Conservation (phyloP, 2,797 vertebrate genomes). For the Pantherophis vulpinus region DNA sequence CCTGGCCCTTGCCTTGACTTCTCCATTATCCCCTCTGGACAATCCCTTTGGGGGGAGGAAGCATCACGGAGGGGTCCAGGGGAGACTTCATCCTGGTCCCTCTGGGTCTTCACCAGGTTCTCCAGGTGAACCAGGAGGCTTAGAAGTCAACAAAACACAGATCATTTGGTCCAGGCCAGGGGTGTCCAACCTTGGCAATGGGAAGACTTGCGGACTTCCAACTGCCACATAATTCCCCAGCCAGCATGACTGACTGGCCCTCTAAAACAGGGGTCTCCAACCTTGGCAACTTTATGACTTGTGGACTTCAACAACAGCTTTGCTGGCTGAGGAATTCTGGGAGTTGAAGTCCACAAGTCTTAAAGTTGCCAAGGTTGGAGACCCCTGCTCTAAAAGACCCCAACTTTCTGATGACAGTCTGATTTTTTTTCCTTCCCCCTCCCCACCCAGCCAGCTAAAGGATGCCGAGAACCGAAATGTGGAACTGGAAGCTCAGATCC, state of each 20-base stretch:
- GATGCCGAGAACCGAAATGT: conserved; percentile 72
- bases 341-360: too few relatives aligned
- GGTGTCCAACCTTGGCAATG: neutral
- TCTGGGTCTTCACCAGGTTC: neutral
- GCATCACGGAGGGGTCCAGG: neutral
- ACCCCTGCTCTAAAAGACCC: neutral
- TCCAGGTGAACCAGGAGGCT: neutral
- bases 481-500: conserved; percentile 75
- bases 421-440: neutral
- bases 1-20: neutral
- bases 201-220: neutral
- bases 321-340: too few relatives aligned
- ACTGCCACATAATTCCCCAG: too few relatives aligned
- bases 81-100: neutral
- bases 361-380: too few relatives aligned
- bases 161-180: neutral
- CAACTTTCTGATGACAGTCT: neutral
- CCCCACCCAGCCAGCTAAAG: conserved; percentile 67
- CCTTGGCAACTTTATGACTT: too few relatives aligned
- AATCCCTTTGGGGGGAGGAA: neutral
- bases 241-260: neutral
- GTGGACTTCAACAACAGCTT: too few relatives aligned
- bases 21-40: neutral
- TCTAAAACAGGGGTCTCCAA: too few relatives aligned
- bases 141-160: too few relatives aligned